Conservation (phyloP, 2,888 invertebrate species). For the Patella depressa region DNA sequence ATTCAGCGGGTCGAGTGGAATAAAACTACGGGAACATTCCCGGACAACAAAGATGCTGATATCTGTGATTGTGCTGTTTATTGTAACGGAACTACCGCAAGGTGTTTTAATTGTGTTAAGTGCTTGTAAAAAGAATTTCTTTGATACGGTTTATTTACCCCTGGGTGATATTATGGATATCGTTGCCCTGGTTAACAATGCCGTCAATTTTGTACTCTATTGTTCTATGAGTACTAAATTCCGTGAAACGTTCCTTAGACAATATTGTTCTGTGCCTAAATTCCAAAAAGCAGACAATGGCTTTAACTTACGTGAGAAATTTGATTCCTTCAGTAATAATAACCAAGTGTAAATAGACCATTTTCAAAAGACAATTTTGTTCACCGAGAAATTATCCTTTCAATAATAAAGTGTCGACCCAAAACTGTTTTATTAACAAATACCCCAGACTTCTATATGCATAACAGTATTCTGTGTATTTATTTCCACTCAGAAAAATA, state of each 20-base stretch:
- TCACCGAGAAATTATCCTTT: too few species aligned
- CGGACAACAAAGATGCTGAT: conserved; percentile 91
- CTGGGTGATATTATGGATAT: conserved; percentile 88
- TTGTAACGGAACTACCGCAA: conserved; percentile 91
- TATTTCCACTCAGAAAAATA: too few species aligned
- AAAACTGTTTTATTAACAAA: too few species aligned
- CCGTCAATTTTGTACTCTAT: conserved; percentile 93
- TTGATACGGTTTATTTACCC: conserved; percentile 75
- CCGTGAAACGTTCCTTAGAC: conserved; percentile 74
- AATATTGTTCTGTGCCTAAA: conserved; percentile 44
- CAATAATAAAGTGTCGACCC: too few species aligned
- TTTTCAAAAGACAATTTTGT: too few species aligned
- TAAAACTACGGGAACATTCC: conserved; percentile 71
- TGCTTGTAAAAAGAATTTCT: conserved; percentile 80
- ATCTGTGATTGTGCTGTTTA: conserved; percentile 86
- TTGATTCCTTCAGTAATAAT: conserved; percentile 21
- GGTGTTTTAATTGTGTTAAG: conserved; percentile 82
- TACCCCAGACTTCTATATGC: too few species aligned
- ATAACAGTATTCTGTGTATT: too few species aligned
- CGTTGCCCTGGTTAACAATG: conserved; percentile 89
- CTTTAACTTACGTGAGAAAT: conserved; percentile 30
- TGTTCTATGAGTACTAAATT: conserved; percentile 96
- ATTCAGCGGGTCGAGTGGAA: conserved; percentile 54
- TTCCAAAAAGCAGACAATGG: conserved; percentile 27
- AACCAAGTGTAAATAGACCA: conserved; percentile 18